phyloP scores from a whole-genome alignment of 2,888 invertebrate genomes.

The Odontomyia ornata region DNA sequence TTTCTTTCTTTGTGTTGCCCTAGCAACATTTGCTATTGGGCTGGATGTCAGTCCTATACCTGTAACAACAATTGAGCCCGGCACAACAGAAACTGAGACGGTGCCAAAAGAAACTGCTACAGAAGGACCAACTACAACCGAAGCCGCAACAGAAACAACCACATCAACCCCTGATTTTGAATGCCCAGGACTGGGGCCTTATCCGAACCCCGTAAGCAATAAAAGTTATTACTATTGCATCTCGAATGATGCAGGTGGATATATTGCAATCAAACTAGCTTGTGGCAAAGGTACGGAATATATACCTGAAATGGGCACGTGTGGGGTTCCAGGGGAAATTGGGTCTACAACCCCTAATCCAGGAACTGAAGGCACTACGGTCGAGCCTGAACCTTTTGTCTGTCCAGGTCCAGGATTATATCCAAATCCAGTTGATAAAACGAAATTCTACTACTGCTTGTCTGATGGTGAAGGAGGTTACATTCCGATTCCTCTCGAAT shows the following conservation, averaged over 20 bases:
- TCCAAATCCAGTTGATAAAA: background rate
- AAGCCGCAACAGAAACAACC: too few relatives aligned
- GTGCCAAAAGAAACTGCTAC: too few relatives aligned
- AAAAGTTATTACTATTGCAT: slow-evolving; percentile 20
- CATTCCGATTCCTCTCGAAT: slow-evolving; percentile 7
- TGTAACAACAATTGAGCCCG: too few relatives aligned
- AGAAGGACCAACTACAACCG: too few relatives aligned
- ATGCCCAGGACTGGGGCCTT: slow-evolving; percentile 1
- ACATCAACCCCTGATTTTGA: background rate
- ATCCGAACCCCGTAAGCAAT: background rate
- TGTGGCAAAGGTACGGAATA: slow-evolving; percentile 22
- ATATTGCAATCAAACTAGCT: background rate
- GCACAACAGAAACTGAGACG: too few relatives aligned
- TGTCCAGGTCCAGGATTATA: background rate
- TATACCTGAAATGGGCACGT: slow-evolving; percentile 6
- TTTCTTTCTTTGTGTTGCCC: too few relatives aligned
- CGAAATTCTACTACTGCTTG: slow-evolving; percentile 23
- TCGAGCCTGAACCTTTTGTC: slow-evolving; percentile 29
- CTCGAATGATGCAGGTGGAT: background rate
- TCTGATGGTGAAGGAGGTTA: slow-evolving; percentile 1
- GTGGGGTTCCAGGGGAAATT: slow-evolving; percentile 1
- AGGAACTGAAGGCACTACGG: background rate
- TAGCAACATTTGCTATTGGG: too few relatives aligned
- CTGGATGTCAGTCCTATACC: too few relatives aligned
- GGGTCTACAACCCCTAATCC: slow-evolving; percentile 2